A percentile compares a stretch with the other conserved stretches of the same genome.
phyloP scores from a whole-genome alignment of 2,113 vertebrate genomes.

The Pavo muticus region DNA sequence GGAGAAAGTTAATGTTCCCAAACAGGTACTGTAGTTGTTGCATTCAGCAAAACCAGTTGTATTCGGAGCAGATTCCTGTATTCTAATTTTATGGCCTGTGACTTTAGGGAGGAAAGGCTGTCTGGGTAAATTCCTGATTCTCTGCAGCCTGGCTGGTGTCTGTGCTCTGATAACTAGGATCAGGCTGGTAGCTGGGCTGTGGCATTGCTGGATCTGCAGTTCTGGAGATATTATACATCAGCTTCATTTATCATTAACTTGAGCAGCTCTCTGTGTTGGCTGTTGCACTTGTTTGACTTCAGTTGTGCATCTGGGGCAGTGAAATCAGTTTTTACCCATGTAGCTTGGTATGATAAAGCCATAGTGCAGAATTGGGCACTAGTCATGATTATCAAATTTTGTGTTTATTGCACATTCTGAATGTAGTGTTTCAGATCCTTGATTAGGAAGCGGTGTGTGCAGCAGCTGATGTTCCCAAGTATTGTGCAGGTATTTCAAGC shows the following conservation, averaged over 20 bases:
- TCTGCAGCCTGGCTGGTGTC: background rate
- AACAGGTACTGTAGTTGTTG: background rate
- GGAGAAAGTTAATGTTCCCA: background rate
- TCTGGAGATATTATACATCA: background rate
- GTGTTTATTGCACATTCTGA: background rate
- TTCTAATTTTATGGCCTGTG: background rate
- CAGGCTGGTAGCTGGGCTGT: background rate
- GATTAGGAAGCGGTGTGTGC: background rate
- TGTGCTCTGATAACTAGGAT: accelerated
- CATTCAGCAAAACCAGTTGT: background rate
- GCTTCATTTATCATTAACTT: background rate
- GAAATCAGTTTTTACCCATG: background rate
- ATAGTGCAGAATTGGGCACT: background rate
- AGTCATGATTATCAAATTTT: background rate
- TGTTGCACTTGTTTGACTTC: background rate
- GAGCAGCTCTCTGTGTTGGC: background rate
- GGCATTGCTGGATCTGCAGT: background rate
- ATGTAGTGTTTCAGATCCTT: background rate
- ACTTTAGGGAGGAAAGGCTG: background rate
- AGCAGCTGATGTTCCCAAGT: background rate
- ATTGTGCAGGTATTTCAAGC: background rate
- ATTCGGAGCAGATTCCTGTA: background rate
- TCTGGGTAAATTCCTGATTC: background rate
- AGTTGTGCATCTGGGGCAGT: accelerated
- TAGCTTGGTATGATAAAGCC: background rate